These are phyloP conservation scores for Malurus cyaneus DNA, from an alignment of 2,113 vertebrate genomes.

Conservation along the genomic window DNA sequence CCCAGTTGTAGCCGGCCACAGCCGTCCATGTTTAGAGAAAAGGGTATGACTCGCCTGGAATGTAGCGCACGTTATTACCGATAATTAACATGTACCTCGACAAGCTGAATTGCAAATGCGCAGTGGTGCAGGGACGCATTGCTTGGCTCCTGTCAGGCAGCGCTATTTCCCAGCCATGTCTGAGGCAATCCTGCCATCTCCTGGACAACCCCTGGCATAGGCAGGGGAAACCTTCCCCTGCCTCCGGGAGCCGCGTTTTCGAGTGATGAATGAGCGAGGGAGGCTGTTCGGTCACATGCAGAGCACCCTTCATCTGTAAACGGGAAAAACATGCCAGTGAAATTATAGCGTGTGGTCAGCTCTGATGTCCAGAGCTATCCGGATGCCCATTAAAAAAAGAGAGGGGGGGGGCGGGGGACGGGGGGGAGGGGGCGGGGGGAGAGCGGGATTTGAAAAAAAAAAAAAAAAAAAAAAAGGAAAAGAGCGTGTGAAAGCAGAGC, in stretches of 20 bases:
- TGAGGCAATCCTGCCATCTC: slow-evolving; percentile 77
- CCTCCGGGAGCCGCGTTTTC: not conserved
- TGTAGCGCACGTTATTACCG: not conserved
- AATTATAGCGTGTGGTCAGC: not conserved
- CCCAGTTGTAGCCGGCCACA: not conserved
- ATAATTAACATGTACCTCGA: not conserved
- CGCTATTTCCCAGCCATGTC: not conserved
- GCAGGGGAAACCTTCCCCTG: not conserved
- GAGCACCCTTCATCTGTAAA: not conserved
- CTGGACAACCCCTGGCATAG: slow-evolving; percentile 67
- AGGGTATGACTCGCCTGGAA: rapidly evolving
- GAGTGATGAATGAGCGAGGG: not conserved
- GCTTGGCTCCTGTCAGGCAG: slow-evolving; percentile 11
- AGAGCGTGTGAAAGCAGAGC: slow-evolving; percentile 28
- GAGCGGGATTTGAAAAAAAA: not conserved
- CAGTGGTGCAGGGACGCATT: not conserved
- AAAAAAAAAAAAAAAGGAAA: not conserved
- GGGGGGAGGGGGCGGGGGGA: no score
- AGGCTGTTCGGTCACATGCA: not conserved
- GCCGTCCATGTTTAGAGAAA: not conserved
- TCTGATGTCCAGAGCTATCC: not conserved
- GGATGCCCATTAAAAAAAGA: not conserved
- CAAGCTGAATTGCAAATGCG: not conserved
- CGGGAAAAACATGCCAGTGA: not conserved
- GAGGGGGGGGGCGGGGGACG: rapidly evolving